Conservation (phyloP, 2,113 vertebrate species). For the Tenrec ecaudatus region DNA sequence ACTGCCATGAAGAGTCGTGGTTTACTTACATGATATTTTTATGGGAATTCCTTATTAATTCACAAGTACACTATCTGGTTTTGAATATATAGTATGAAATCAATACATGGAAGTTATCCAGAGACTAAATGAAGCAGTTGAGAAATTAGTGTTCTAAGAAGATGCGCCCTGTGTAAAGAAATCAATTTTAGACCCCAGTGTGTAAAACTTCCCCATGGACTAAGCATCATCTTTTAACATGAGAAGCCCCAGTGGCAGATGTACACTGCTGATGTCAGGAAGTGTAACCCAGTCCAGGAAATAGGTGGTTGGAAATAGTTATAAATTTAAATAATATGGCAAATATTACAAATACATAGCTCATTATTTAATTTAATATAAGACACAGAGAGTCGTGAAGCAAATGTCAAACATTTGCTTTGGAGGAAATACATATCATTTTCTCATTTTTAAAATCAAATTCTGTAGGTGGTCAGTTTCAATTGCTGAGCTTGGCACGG, state of each 20-base stretch:
- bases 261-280: slow-evolving; percentile 68
- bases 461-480: slow-evolving; percentile 83
- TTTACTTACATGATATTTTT: neutral
- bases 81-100: slow-evolving; percentile 53
- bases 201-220: slow-evolving; percentile 45
- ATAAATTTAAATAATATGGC: slow-evolving; percentile 50
- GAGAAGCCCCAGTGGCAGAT: slow-evolving; percentile 51
- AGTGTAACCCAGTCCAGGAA: slow-evolving; percentile 63
- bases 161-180: slow-evolving; percentile 46
- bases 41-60: slow-evolving; percentile 58
- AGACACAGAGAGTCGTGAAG: slow-evolving; percentile 65
- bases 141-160: slow-evolving; percentile 70
- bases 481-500: slow-evolving; percentile 78
- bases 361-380: slow-evolving; percentile 82
- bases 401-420: slow-evolving; percentile 76
- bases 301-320: slow-evolving; percentile 65
- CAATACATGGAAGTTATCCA: slow-evolving; percentile 64
- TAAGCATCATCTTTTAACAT: slow-evolving; percentile 52
- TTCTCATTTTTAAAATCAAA: slow-evolving; percentile 82
- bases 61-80: slow-evolving; percentile 50
- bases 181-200: slow-evolving; percentile 64
- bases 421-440: slow-evolving; percentile 79
- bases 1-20: neutral
- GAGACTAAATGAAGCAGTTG: slow-evolving; percentile 59
- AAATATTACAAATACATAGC: slow-evolving; percentile 68